Percentiles rank a stretch among this genome's conserved stretches.
phyloP scores from a whole-genome alignment of 2,797 vertebrate species.

The Ispidina lecontei region DNA sequence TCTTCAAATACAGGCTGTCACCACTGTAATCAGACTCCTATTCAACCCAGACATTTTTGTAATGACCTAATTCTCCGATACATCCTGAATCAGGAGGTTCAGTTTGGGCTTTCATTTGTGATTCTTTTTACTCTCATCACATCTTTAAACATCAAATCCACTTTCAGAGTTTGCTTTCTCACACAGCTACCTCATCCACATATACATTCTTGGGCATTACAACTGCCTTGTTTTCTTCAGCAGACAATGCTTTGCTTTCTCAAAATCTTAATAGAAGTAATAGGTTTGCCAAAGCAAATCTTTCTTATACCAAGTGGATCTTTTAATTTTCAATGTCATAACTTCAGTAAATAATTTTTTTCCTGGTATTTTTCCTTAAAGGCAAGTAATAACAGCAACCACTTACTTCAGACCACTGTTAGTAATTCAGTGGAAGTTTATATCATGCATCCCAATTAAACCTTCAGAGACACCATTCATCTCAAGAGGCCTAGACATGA shows the following conservation, averaged over 20 bases:
- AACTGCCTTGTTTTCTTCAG: neutral
- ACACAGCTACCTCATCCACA: neutral
- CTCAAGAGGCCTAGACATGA: neutral
- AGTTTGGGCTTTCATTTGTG: neutral
- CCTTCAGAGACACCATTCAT: neutral
- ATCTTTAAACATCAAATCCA: neutral
- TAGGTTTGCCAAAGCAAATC: neutral
- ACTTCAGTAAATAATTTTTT: neutral
- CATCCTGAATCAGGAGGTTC: slow-evolving; percentile 2
- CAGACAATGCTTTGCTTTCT: neutral
- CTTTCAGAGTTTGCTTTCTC: neutral
- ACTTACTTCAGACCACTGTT: neutral
- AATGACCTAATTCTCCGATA: slow-evolving; percentile 13
- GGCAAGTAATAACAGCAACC: neutral
- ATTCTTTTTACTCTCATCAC: neutral
- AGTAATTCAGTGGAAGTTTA: neutral
- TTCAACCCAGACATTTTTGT: slow-evolving; percentile 31
- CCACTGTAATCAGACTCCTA: slow-evolving; percentile 42
- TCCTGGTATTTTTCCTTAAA: neutral
- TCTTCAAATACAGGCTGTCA: neutral
- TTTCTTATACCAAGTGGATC: neutral
- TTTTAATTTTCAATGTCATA: neutral
- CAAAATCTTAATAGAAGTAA: neutral
- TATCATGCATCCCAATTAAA: accelerated
- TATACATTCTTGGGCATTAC: neutral